Evolutionary conservation across 2,888 invertebrate species (phyloP).

Genomic region (Aspidapion aeneum): DNA sequence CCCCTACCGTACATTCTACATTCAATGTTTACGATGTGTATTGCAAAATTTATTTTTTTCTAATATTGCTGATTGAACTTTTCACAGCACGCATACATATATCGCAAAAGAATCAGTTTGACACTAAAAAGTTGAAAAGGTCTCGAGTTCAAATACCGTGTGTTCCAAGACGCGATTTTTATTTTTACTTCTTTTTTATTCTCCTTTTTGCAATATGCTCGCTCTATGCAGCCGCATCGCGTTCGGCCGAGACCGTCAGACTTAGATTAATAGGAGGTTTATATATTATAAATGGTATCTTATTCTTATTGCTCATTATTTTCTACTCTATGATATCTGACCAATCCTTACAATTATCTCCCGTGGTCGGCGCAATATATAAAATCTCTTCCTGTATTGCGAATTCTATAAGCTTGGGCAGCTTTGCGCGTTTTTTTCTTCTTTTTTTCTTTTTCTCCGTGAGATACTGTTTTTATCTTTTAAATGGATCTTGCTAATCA

Average conservation of each 20-base stretch:
- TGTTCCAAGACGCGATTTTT: slow-evolving; percentile 23
- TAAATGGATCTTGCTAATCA: background rate
- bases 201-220: slow-evolving; percentile 19
- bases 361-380: slow-evolving; percentile 28
- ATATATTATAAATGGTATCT: slow-evolving; percentile 35
- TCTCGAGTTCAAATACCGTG: slow-evolving; percentile 44
- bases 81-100: slow-evolving; percentile 1
- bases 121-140: slow-evolving; percentile 41
- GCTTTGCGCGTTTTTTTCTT: slow-evolving; percentile 18
- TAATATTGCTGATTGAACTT: too few relatives aligned
- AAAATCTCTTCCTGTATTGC: slow-evolving; percentile 28
- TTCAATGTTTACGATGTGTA: too few relatives aligned
- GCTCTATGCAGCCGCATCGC: slow-evolving; percentile 4
- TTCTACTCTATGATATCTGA: slow-evolving; percentile 28
- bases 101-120: slow-evolving; percentile 34
- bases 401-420: slow-evolving; percentile 10
- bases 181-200: slow-evolving; percentile 28
- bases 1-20: too few relatives aligned
- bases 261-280: slow-evolving; percentile 42
- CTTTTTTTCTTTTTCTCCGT: background rate
- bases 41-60: too few relatives aligned
- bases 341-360: slow-evolving; percentile 29
- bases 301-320: slow-evolving; percentile 29
- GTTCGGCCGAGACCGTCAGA: slow-evolving; percentile 30
- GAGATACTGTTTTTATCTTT: background rate